phyloP scores from a whole-genome alignment of 2,888 invertebrate genomes.

The Erebia ligea region DNA sequence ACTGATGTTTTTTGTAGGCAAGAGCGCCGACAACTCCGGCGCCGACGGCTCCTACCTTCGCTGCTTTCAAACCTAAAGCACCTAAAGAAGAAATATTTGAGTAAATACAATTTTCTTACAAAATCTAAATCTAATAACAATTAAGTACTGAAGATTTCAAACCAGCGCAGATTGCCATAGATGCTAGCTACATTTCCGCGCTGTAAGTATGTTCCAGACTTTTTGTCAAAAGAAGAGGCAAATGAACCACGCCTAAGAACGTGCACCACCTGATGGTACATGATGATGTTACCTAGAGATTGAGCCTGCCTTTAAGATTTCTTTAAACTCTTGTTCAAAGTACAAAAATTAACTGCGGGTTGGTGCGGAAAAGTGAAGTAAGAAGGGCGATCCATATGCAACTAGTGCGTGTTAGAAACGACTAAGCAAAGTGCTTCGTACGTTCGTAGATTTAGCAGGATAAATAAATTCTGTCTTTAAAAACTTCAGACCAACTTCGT shows the following conservation, averaged over 20 bases:
- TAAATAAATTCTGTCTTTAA: conserved; percentile 1
- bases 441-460: conserved; percentile 2
- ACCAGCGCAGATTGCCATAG: too few relatives aligned
- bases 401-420: background rate
- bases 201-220: too few relatives aligned
- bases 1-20: conserved; percentile 63
- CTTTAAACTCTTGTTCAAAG: background rate
- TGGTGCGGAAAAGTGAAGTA: background rate
- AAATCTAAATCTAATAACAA: too few relatives aligned
- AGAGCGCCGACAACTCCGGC: conserved; percentile 67
- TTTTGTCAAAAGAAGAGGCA: too few relatives aligned
- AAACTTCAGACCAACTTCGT: conserved; percentile 4
- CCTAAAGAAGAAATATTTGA: conserved; percentile 38
- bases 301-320: too few relatives aligned
- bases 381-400: background rate
- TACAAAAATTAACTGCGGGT: background rate
- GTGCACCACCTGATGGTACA: too few relatives aligned
- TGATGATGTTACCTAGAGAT: too few relatives aligned
- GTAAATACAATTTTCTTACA: background rate
- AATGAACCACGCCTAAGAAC: too few relatives aligned
- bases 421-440: background rate
- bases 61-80: conserved; percentile 67
- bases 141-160: too few relatives aligned
- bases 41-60: conserved; percentile 68
- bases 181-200: too few relatives aligned